A percentile compares a stretch with the other conserved stretches of the same genome.
Conservation (phyloP, 2,888 invertebrate genomes). For the Pollenia labialis region DNA sequence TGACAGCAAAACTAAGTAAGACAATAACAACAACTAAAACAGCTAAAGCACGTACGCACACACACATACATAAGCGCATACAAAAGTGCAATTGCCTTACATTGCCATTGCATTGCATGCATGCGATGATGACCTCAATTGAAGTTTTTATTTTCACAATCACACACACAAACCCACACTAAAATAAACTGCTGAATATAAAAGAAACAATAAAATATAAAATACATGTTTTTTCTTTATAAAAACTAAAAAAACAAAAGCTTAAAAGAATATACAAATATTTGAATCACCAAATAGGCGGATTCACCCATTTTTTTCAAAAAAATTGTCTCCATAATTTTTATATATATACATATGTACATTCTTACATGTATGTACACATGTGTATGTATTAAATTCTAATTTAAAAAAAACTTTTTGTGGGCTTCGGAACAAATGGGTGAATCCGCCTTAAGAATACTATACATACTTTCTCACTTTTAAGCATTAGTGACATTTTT, state of each 20-base stretch:
- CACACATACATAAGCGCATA: not conserved
- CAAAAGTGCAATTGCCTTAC: conserved; percentile 71
- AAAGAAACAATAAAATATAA: conserved; percentile 38
- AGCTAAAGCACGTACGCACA: not conserved
- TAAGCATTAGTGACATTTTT: not conserved
- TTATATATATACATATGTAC: no score
- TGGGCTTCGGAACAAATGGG: no score
- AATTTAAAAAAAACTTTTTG: no score
- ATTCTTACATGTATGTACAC: no score
- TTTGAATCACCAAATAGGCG: not conserved
- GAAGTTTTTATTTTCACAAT: conserved; percentile 73
- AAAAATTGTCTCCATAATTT: no score
- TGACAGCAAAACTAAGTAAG: conserved; percentile 63
- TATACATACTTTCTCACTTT: no score
- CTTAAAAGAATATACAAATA: conserved; percentile 5
- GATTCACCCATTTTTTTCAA: no score
- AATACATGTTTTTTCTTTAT: conserved; percentile 1
- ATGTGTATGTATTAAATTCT: no score
- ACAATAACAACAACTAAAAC: conserved; percentile 31
- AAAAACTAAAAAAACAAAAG: conserved; percentile 12
- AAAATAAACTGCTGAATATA: conserved; percentile 55
- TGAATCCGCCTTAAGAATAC: no score
- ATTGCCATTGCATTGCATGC: conserved; percentile 57
- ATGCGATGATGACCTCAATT: conserved; percentile 74
- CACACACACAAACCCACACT: conserved; percentile 21